Percentiles rank a stretch among this genome's conserved stretches.
phyloP scores from a whole-genome alignment of 2,888 invertebrate genomes.

The Hirtodrosophila confusa region DNA sequence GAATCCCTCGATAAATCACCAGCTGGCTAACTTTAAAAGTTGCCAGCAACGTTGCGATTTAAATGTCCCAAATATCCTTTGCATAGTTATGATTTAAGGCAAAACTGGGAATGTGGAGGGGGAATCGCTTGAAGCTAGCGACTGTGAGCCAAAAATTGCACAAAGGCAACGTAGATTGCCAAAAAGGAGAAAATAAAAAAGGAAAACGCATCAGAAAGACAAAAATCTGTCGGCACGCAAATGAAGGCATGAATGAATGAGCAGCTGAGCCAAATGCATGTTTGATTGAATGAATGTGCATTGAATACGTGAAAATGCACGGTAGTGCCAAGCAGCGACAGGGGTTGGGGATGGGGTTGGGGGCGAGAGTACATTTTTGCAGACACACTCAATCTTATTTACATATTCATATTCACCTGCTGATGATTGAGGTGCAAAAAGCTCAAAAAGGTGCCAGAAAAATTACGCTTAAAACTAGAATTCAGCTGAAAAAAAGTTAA shows the following conservation, averaged over 20 bases:
- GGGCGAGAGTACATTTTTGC: neutral
- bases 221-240: conserved; percentile 57
- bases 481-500: conserved; percentile 41
- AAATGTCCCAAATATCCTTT: conserved; percentile 38
- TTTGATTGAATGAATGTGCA: conserved; percentile 72
- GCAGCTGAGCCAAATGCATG: conserved; percentile 58
- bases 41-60: conserved; percentile 27
- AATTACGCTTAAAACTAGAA: conserved; percentile 34
- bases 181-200: conserved; percentile 13
- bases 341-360: neutral
- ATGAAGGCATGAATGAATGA: conserved; percentile 64
- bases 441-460: conserved; percentile 29
- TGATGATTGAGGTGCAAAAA: conserved; percentile 31
- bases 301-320: conserved; percentile 52
- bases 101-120: conserved; percentile 11
- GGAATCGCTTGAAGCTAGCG: conserved; percentile 40
- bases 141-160: conserved; percentile 46
- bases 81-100: conserved; percentile 44
- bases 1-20: conserved; percentile 54
- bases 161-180: conserved; percentile 47
- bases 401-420: conserved; percentile 50
- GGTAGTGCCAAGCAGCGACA: conserved; percentile 11
- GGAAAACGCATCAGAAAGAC: conserved; percentile 31
- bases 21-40: conserved; percentile 41
- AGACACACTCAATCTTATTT: conserved; percentile 20